These are phyloP conservation scores for Apeltes quadracus DNA, from an alignment of 2,113 vertebrate genomes.

Conservation along the genomic window DNA sequence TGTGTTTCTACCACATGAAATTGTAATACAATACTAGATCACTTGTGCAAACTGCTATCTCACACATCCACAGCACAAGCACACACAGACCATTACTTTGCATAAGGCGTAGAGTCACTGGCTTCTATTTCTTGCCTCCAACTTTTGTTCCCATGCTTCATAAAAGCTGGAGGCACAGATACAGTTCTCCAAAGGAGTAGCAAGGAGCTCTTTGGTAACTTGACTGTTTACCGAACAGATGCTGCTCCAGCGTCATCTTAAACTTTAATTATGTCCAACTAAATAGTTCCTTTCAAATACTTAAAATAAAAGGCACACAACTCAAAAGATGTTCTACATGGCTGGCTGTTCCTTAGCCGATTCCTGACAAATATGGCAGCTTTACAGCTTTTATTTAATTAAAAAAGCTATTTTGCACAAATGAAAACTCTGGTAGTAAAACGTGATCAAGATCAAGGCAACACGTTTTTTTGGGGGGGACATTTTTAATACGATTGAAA, in stretches of 20 bases:
- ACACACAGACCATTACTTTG: constrained; percentile 10
- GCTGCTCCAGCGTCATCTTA: constrained; percentile 14
- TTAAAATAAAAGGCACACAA: background rate
- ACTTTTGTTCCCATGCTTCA: constrained; percentile 27
- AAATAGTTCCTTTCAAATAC: constrained; percentile 13
- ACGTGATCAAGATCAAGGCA: constrained; percentile 20
- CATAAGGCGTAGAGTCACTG: background rate
- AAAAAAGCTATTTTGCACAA: constrained; percentile 5
- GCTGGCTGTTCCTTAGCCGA: background rate
- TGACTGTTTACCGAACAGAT: constrained; percentile 34
- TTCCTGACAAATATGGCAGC: constrained; percentile 17
- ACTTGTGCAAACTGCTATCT: background rate
- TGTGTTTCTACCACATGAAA: too few species aligned
- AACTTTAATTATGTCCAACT: constrained; percentile 33
- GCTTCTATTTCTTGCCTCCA: constrained; percentile 34
- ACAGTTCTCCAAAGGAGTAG: constrained; percentile 7
- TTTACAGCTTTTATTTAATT: constrained; percentile 21
- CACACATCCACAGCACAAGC: constrained; percentile 14
- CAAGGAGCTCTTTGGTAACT: constrained; percentile 11
- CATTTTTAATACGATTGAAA: constrained; percentile 14
- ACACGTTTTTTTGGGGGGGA: constrained; percentile 14
- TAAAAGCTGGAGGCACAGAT: constrained; percentile 22
- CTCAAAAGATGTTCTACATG: background rate
- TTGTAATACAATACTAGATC: background rate
- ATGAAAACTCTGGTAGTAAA: constrained; percentile 12